phyloP scores from a whole-genome alignment of 2,797 vertebrate genomes.

The Menidia menidia region DNA sequence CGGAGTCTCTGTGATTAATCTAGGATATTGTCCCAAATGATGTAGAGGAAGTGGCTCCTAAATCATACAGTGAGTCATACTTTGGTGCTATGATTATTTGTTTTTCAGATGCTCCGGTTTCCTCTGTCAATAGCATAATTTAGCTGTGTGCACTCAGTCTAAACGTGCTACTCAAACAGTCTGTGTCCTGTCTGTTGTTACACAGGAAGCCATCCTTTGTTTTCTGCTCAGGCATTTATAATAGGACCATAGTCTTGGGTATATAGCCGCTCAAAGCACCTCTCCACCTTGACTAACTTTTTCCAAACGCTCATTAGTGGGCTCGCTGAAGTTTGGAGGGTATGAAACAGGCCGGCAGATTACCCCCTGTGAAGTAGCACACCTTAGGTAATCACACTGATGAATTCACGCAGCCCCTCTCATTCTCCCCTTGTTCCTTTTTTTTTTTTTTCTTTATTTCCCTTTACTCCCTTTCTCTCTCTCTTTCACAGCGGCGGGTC shows the following conservation, averaged over 20 bases:
- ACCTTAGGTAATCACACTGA: constrained; percentile 82
- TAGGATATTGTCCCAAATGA: constrained; percentile 35
- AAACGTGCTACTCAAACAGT: constrained; percentile 8
- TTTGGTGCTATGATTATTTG: background rate
- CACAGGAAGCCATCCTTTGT: constrained; percentile 56
- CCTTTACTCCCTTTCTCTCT: constrained; percentile 51
- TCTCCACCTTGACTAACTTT: constrained; percentile 79
- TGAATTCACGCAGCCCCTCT: constrained; percentile 68
- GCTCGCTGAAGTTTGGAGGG: constrained; percentile 74
- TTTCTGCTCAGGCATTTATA: constrained; percentile 62
- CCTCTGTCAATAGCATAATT: constrained; percentile 12
- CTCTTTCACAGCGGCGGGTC: constrained; percentile 69
- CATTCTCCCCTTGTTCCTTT: constrained; percentile 40
- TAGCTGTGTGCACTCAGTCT: constrained; percentile 13
- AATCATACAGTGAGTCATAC: constrained; percentile 7
- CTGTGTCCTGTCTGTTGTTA: constrained; percentile 32
- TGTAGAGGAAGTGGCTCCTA: constrained; percentile 20
- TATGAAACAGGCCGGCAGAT: constrained; percentile 70
- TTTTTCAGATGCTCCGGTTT: constrained; percentile 17
- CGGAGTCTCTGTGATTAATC: constrained; percentile 32
- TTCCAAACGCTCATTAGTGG: constrained; percentile 77
- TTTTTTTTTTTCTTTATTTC: constrained; percentile 27
- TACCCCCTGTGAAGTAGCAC: constrained; percentile 79
- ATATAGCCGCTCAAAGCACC: constrained; percentile 72
- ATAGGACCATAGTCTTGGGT: constrained; percentile 57